Conservation (phyloP, 2,888 invertebrate species). For the Pachliopta kotzebuea region DNA sequence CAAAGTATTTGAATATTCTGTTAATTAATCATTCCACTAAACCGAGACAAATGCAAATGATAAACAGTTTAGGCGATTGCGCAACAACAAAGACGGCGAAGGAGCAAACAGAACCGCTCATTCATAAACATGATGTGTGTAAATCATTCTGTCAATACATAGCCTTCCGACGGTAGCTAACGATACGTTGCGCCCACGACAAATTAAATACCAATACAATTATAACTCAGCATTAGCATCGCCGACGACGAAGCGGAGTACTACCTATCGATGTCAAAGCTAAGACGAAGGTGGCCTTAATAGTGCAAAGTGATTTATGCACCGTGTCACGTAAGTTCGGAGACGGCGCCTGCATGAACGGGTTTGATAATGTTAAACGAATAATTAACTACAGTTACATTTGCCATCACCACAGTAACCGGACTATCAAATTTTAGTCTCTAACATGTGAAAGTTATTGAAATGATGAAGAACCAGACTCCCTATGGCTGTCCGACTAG, state of each 20-base stretch:
- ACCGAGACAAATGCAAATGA: too few species aligned
- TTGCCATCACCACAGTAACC: neutral
- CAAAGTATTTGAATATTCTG: too few species aligned
- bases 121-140: conserved; percentile 24
- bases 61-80: too few species aligned
- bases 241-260: conserved; percentile 19
- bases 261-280: conserved; percentile 31
- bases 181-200: conserved; percentile 54
- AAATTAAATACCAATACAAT: conserved; percentile 59
- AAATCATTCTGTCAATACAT: conserved; percentile 32
- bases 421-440: too few species aligned
- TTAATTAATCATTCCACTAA: too few species aligned
- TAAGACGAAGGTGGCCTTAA: conserved; percentile 46
- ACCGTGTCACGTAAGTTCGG: conserved; percentile 38
- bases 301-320: conserved; percentile 59
- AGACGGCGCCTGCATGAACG: conserved; percentile 2
- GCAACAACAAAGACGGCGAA: conserved; percentile 1
- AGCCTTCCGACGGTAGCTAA: conserved; percentile 59
- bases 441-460: too few species aligned
- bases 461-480: too few species aligned
- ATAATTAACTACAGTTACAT: conserved; percentile 6
- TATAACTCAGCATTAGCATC: conserved; percentile 36
- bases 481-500: too few species aligned
- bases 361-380: conserved; percentile 4
- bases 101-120: conserved; percentile 9